phyloP scores from a whole-genome alignment of 2,888 invertebrate species.

The Microctonus hyperodae region DNA sequence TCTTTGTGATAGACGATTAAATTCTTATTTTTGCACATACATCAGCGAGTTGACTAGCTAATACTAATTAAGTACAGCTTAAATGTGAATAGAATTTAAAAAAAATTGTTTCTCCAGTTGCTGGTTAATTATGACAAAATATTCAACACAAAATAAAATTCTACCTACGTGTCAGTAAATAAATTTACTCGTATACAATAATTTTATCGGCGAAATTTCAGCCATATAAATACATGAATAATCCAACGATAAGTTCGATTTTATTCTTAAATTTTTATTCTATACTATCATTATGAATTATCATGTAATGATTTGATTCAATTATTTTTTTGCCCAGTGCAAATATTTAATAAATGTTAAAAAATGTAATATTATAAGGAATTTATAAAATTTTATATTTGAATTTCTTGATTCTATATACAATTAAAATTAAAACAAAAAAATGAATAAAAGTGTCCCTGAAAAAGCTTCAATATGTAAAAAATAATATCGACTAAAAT shows the following conservation, averaged over 20 bases:
- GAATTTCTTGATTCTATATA: background rate
- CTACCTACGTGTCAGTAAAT: background rate
- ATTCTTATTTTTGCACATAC: slow-evolving; percentile 10
- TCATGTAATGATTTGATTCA: too few species aligned
- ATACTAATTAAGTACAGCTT: slow-evolving; percentile 47
- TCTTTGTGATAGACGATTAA: slow-evolving; percentile 1
- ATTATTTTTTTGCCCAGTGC: background rate
- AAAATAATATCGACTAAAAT: background rate
- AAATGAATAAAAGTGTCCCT: background rate
- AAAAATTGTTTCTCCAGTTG: background rate
- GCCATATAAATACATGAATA: background rate
- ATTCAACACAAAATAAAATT: background rate
- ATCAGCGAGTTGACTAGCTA: slow-evolving; percentile 53
- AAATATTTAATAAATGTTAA: background rate
- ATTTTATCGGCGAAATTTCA: slow-evolving; percentile 16
- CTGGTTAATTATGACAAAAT: background rate
- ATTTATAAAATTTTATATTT: background rate
- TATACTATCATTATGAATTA: too few species aligned
- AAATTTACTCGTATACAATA: background rate
- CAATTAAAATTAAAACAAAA: background rate
- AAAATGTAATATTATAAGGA: background rate
- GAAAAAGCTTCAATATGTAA: background rate
- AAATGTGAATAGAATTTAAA: background rate
- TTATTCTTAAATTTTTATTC: background rate
- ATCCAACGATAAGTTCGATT: background rate